Base-by-base conservation (phyloP, 2,797 vertebrate species). In the Rhyacichthys aspro region DNA sequence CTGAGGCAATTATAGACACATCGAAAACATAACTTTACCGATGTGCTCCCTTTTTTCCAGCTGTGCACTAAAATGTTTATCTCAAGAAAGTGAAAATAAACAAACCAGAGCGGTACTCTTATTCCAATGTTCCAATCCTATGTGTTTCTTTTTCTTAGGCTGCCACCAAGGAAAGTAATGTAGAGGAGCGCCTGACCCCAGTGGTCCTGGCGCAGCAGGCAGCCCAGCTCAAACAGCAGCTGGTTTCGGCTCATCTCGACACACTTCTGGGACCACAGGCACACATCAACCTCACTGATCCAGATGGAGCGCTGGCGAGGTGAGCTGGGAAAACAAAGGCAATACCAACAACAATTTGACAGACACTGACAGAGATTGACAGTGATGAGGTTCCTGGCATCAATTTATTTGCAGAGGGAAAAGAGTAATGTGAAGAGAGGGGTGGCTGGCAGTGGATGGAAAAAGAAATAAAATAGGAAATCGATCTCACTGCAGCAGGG, bases 251-350 rank as follows among this genome's bases (percentile, higher is more conserved):
- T 61, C 96, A 98, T 60, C 86, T 94, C 11, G 94, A 96, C 78
- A 93, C 93, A 16, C 78, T 97, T 62, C 86, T 97, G 61, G 94
- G 94, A 41, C 94, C 95, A 0, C 93, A 96, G 55, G 96, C 95
- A 0, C 89, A 95, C 46, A 93, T 98, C 87, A 95, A 95, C 89
- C 89, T 98, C 57, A 91, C 94, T 0, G 96, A 98, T 86, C 96
- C 96, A 0, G 94, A 96, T 39, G 95, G 96, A 63, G 96, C 96
- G 0, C 91, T 97, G 55, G 93, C 95, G 75, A 94, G 96, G 96
- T 98, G 82, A 88, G 94, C 72, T 41, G 47, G 48, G 47, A 48
- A 9, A 54, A 39, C 36, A 11, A 32, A n/a, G 23, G n/a, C n/a
- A 10, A 9, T 10, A 34, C 48, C 45, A 43, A 59, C 16, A 17